Evolutionary conservation across 1,140 invertebrate genomes (phyloP).

Genomic region (Brachionus koreanus): DNA sequence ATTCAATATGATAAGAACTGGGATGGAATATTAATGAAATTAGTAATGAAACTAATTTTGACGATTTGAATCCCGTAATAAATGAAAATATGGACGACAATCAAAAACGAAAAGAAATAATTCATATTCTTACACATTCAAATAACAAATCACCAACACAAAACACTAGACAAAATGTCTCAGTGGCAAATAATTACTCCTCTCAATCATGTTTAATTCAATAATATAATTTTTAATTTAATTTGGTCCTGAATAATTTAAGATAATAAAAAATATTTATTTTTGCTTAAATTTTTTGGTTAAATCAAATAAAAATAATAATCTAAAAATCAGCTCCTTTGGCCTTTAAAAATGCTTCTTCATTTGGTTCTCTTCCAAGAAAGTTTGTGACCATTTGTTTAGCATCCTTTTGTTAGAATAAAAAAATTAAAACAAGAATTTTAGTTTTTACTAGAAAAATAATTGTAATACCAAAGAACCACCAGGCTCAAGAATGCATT

Average conservation of each 20-base stretch:
- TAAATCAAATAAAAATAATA: background rate
- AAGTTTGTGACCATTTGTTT: constrained; percentile 61
- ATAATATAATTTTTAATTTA: background rate
- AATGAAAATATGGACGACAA: background rate
- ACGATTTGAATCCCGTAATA: background rate
- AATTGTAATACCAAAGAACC: constrained; percentile 54
- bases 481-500: constrained; percentile 60
- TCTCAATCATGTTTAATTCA: background rate
- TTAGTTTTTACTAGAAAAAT: background rate
- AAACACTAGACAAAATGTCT: background rate
- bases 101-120: background rate
- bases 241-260: no score
- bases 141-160: background rate
- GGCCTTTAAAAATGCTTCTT: constrained; percentile 61
- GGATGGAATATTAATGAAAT: background rate
- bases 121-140: background rate
- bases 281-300: no score
- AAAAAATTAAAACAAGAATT: background rate
- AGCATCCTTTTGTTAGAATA: constrained; percentile 57
- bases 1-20: background rate
- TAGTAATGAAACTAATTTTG: background rate
- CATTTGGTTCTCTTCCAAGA: constrained; percentile 61
- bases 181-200: background rate
- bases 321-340: constrained; percentile 58
- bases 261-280: no score